Conservation (phyloP, 1,140 invertebrate species). For the Drosophila pseudoananassae region DNA sequence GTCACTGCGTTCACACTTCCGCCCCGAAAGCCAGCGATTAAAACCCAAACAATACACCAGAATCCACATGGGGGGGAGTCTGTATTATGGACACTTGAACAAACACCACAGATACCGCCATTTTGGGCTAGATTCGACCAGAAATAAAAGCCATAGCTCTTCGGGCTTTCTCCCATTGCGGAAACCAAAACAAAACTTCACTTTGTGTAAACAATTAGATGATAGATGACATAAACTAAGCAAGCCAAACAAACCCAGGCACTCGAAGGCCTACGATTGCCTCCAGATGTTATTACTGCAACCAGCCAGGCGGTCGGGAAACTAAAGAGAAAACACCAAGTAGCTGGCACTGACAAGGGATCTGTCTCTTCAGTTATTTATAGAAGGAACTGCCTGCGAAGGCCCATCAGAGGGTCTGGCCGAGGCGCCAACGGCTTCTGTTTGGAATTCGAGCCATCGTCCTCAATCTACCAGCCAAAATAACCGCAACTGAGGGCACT, state of each 20-base stretch:
- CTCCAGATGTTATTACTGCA: conserved; percentile 33
- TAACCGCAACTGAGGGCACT: conserved; percentile 17
- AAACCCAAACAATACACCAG: conserved; percentile 17
- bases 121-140: conserved; percentile 50
- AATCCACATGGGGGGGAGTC: conserved; percentile 15
- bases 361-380: conserved; percentile 20
- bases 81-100: conserved; percentile 48
- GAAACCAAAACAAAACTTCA: conserved; percentile 59
- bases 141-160: not conserved
- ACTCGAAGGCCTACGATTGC: conserved; percentile 32
- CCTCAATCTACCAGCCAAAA: conserved; percentile 40
- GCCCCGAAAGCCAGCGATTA: conserved; percentile 34
- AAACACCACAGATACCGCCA: conserved; percentile 55
- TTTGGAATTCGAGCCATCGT: conserved; percentile 8
- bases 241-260: conserved; percentile 18
- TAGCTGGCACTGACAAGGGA: conserved; percentile 28
- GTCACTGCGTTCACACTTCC: conserved; percentile 30
- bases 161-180: conserved; percentile 21
- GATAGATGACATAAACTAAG: conserved; percentile 67
- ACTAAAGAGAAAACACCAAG: conserved; percentile 11
- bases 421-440: conserved; percentile 24
- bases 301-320: not conserved
- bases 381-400: conserved; percentile 2
- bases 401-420: not conserved
- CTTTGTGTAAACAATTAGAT: conserved; percentile 57